These are phyloP conservation scores for Caenorhabditis zanzibari DNA, from an alignment of 2,888 invertebrate species.

Conservation along the genomic window DNA sequence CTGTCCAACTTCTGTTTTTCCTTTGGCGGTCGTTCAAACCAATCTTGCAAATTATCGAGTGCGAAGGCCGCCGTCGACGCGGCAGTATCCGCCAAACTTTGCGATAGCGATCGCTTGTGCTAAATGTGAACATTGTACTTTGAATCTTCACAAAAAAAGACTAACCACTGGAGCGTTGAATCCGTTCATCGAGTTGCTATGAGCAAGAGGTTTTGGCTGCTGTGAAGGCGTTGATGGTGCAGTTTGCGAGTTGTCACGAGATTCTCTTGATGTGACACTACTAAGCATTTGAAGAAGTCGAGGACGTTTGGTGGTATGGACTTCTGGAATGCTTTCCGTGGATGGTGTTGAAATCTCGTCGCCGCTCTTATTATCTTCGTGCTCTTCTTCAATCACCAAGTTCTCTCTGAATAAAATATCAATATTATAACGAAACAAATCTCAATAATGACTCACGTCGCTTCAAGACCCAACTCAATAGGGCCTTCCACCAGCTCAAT, in stretches of 20 bases:
- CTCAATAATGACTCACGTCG: conserved; percentile 21
- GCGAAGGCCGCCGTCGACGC: conserved; percentile 80
- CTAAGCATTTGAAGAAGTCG: conserved; percentile 66
- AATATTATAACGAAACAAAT: neutral
- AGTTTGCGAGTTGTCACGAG: conserved; percentile 57
- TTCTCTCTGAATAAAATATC: conserved; percentile 44
- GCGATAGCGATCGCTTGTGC: conserved; percentile 80
- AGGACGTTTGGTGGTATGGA: conserved; percentile 60
- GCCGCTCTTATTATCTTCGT: conserved; percentile 38
- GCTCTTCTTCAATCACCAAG: conserved; percentile 67
- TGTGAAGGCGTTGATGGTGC: conserved; percentile 61
- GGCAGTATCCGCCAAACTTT: conserved; percentile 81
- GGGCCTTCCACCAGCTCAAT: conserved; percentile 55
- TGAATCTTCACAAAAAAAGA: neutral
- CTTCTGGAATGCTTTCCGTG: conserved; percentile 39
- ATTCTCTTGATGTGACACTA: conserved; percentile 57
- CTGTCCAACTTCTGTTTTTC: conserved; percentile 81
- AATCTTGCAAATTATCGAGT: conserved; percentile 79
- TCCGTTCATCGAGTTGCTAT: conserved; percentile 59
- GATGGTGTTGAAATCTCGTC: conserved; percentile 43
- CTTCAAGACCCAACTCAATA: conserved; percentile 54
- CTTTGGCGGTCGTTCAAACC: conserved; percentile 77
- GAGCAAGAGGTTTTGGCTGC: conserved; percentile 51
- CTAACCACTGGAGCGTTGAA: conserved; percentile 56
- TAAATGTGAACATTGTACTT: conserved; percentile 41